Base-by-base conservation (phyloP, 2,797 vertebrate species). In the Alcedo quadribrachys region DNA sequence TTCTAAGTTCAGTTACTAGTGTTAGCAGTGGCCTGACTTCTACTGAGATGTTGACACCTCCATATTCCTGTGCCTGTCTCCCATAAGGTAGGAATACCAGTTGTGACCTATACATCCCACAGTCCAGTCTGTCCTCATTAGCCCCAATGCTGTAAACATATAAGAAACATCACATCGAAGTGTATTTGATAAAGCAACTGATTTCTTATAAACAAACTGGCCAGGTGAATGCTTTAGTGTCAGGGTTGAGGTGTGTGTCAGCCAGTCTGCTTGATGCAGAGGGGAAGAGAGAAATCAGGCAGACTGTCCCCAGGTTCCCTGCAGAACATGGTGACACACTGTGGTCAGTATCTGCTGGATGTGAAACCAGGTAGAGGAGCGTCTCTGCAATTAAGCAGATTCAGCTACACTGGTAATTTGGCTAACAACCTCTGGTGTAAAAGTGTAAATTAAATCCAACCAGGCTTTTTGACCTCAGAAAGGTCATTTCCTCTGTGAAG, bases 21-120 rank as follows among this genome's bases (percentile, higher is more conserved):
- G 22, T 65, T 89, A 24, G 21, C 9, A 3, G 40, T 68, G 32
- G 13, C 30, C 55, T 79, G 77, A 24, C 42, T 67, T 69, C 78
- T 5, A 3, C 0, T 55, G 46, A 46, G 15, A 8, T 16, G 22
- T 19, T n/a, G 60, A 10, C 15, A 6, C 0, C 0, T 8, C 25
- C 2, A 2, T 35, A 5, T 15, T 27, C 30, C 55, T 18, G 15
- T 28, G 45, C 35, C 3, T 3, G 1, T 37, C 37, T 88, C 18
- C 51, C 28, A 12, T 68, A 10, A 50, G 14, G 1, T 54, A 15
- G 1, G 10, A 32, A 6, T 53, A 48, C 21, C 11, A 27, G 0
- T 46, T 75, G 68, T 79, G n/a, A 33, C n/a, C 21, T 62, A 1
- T 22, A 20, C 15, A 15, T 66, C 46, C 70, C 55, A 19, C 53